Evolutionary conservation across 2,888 invertebrate species (phyloP), one percentile per base, ranked within the genome.

Genomic region (Epirrhoe alternata): DNA sequence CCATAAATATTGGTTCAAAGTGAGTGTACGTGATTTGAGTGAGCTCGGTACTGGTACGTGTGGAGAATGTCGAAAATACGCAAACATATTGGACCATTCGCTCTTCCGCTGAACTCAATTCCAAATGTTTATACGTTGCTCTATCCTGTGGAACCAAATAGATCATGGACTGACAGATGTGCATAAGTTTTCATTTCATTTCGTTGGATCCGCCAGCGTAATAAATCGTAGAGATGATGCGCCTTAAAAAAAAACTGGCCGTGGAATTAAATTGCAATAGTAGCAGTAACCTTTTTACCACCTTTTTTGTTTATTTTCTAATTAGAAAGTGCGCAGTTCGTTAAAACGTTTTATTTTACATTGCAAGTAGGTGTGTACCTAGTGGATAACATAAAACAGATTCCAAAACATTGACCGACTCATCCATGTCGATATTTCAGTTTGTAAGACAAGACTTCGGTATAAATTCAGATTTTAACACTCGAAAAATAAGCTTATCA

Each of bases 321-420:
- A 47, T 6, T 47, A 14, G 47, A 14, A 47, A 0, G 6, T 16
- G 14, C 38, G 38, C 38, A 47, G 14, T 47, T 47, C 14, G 14
- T 14, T 7, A 47, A 5, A 38, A 54, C 54, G 38, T 58, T 51
- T 58, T 35, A 35, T 30, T 16, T 33, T 45, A 31, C 24, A 38
- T 10, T 42, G 38, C 12, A 35, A 35, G 35, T 51, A 38, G 17
- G 38, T 42, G 12, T 42, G 38, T 33, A 33, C 33, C 38, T 59
- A 24, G 1, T n/a, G 52, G 45, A 10, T 60, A 42, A 52, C 12
- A 33, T 52, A 45, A 53, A 60, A 24, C 60, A 52, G 60, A 53
- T 42, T 53, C 12, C 47, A 14, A 60, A 60, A 53, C 53, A 60
- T 60, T 60, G 53, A 45, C 60, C 45, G 60, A 60, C 31, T 60